phyloP scores from a whole-genome alignment of 2,113 vertebrate genomes.

The Cercopithecus mona region DNA sequence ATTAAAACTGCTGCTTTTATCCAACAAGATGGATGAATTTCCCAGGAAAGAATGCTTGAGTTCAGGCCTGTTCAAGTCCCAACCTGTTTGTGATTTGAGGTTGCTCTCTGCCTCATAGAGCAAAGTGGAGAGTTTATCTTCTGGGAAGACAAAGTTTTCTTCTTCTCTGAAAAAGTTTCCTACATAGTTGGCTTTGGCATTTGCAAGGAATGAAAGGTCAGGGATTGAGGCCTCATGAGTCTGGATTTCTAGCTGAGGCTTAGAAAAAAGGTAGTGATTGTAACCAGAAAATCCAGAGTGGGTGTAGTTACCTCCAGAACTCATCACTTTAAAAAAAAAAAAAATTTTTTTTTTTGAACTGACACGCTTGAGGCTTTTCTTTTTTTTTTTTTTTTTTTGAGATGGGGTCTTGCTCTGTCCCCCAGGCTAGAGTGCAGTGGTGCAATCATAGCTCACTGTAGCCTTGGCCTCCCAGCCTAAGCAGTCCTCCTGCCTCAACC shows the following conservation, averaged over 20 bases:
- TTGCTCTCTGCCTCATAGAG: background rate
- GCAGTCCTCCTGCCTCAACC: too few relatives aligned
- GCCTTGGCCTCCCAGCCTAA: too few relatives aligned
- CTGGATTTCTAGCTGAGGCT: background rate
- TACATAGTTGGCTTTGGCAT: slow-evolving; percentile 21
- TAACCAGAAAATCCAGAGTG: background rate
- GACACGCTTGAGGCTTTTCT: too few relatives aligned
- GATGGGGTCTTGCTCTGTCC: too few relatives aligned
- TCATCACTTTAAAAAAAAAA: too few relatives aligned
- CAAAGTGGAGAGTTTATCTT: background rate
- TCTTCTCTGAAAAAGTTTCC: slow-evolving; percentile 38
- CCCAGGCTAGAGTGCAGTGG: too few relatives aligned
- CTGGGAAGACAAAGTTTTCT: slow-evolving; percentile 58
- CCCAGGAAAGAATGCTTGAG: background rate
- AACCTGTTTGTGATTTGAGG: background rate
- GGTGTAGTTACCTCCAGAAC: background rate
- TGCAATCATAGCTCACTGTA: too few relatives aligned
- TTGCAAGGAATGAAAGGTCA: background rate
- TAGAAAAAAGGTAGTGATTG: background rate
- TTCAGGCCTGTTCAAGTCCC: background rate
- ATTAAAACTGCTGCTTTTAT: background rate
- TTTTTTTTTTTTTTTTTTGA: too few relatives aligned
- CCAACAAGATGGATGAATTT: background rate
- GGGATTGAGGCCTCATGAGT: background rate
- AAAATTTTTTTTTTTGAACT: too few relatives aligned